A percentile compares a stretch with the other conserved stretches of the same genome.
Evolutionary conservation across 1,140 invertebrate genomes (phyloP).

Genomic region (Heterodera carotae): DNA sequence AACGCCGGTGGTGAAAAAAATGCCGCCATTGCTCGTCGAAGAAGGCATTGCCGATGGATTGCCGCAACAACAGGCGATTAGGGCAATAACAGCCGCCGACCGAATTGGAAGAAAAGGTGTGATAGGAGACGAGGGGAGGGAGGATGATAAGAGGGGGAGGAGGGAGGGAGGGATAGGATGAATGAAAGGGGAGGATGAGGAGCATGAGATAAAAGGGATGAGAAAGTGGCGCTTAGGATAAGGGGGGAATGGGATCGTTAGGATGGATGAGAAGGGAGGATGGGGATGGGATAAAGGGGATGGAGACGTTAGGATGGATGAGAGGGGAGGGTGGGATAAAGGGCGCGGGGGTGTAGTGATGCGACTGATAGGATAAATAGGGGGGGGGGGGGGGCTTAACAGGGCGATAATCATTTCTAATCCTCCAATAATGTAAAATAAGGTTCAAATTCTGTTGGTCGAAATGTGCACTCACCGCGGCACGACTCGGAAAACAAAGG

Average conservation of each 20-base stretch:
- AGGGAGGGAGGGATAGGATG: not conserved
- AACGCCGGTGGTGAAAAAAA: too few relatives aligned
- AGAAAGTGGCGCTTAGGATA: too few relatives aligned
- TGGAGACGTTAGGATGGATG: too few relatives aligned
- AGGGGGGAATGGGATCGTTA: too few relatives aligned
- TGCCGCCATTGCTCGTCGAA: not conserved
- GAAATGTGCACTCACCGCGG: not conserved
- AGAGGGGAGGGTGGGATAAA: too few relatives aligned
- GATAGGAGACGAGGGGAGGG: not conserved
- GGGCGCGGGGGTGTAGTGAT: too few relatives aligned
- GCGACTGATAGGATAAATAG: too few relatives aligned
- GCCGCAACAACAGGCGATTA: not conserved
- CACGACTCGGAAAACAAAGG: not conserved
- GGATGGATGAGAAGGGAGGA: too few relatives aligned
- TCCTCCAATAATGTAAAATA: not conserved
- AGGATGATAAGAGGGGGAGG: not conserved
- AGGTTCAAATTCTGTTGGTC: constrained; percentile 6
- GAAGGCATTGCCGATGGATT: not conserved
- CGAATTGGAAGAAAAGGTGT: not conserved
- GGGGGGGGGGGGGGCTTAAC: not conserved
- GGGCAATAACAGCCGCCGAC: not conserved
- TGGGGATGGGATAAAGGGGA: too few relatives aligned
- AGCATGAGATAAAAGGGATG: too few relatives aligned
- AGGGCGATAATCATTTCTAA: not conserved
- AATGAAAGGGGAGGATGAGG: too few relatives aligned